A percentile compares a stretch with the other conserved stretches of the same genome.
Evolutionary conservation across 1,140 invertebrate genomes (phyloP).

Genomic region (Sesamia nonagrioides): DNA sequence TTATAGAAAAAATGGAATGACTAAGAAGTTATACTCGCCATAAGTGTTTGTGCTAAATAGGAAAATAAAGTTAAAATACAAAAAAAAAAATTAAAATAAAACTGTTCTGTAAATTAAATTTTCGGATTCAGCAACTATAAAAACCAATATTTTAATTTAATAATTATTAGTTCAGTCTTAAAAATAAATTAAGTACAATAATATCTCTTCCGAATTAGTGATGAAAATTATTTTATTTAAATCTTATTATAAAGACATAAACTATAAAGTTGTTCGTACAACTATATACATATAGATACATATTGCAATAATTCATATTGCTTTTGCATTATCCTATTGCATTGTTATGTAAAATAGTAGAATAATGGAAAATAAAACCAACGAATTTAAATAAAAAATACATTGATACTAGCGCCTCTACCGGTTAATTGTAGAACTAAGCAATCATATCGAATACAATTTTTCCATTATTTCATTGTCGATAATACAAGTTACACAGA

Average conservation of each 20-base stretch:
- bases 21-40: constrained; percentile 57
- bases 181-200: constrained; percentile 71
- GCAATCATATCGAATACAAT: background rate
- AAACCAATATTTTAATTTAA: constrained; percentile 31
- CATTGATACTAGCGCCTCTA: background rate
- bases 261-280: constrained; percentile 36
- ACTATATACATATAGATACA: constrained; percentile 42
- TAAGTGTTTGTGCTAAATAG: constrained; percentile 57
- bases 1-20: constrained; percentile 57
- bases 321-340: constrained; percentile 42
- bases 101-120: constrained; percentile 22
- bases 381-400: background rate
- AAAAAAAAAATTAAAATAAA: constrained; percentile 38
- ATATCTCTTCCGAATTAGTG: constrained; percentile 43
- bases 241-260: constrained; percentile 29
- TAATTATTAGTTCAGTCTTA: constrained; percentile 73
- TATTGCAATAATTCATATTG: constrained; percentile 20
- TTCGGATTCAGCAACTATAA: constrained; percentile 21
- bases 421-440: background rate
- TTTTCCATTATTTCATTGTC: background rate
- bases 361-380: background rate
- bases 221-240: constrained; percentile 50
- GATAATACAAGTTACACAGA: too few relatives aligned
- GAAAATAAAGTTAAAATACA: constrained; percentile 49
- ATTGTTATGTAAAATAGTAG: constrained; percentile 19